A percentile compares a stretch with the other conserved stretches of the same genome.
These are phyloP conservation scores for Gallinago paraguaiae DNA, from an alignment of 2,113 vertebrate species.

Conservation along the genomic window DNA sequence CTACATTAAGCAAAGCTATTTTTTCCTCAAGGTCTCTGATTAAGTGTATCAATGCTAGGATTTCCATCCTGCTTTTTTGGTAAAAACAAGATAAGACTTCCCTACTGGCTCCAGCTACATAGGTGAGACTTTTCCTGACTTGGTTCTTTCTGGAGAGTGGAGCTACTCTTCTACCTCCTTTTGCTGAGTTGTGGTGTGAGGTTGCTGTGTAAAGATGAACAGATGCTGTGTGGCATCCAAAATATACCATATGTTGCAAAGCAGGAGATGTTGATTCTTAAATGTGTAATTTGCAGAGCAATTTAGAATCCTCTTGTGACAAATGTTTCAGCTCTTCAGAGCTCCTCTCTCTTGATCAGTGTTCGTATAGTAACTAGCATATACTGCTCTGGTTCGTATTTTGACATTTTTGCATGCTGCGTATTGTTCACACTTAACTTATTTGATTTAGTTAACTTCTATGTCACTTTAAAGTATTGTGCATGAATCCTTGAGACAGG, in stretches of 20 bases:
- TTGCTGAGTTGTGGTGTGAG: not conserved
- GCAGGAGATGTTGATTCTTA: not conserved
- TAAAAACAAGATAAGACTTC: not conserved
- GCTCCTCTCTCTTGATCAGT: not conserved
- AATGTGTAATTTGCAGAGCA: slow-evolving; percentile 9
- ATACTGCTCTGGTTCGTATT: not conserved
- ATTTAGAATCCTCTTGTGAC: slow-evolving; percentile 7
- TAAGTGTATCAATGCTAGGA: not conserved
- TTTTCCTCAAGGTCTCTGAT: not conserved
- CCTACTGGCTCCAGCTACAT: not conserved
- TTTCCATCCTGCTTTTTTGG: not conserved
- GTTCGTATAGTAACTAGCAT: not conserved
- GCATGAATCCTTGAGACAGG: not conserved
- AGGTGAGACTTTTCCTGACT: not conserved
- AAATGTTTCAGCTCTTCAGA: slow-evolving; percentile 4
- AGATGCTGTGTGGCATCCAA: not conserved
- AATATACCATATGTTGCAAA: not conserved
- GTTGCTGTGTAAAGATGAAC: not conserved
- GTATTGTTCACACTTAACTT: not conserved
- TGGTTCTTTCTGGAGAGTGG: not conserved
- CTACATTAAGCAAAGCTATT: not conserved
- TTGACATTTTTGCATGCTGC: not conserved
- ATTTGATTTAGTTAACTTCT: not conserved
- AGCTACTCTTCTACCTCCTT: not conserved
- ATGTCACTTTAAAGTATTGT: not conserved